Percentiles rank a stretch among this genome's conserved stretches.
Conservation (phyloP, 2,113 vertebrate genomes). For the Anser brachyrhynchus region DNA sequence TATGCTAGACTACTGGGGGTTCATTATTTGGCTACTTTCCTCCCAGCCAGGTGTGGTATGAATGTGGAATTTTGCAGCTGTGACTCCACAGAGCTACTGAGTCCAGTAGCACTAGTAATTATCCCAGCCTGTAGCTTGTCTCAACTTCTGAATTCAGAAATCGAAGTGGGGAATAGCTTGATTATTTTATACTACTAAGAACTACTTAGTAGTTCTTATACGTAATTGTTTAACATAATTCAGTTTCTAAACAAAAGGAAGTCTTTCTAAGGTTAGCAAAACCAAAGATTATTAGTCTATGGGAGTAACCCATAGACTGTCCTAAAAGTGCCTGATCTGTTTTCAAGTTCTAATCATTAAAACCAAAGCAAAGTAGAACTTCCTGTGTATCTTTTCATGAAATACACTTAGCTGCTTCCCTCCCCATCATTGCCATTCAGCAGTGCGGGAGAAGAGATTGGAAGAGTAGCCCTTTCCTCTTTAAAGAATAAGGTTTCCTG, state of each 20-base stretch:
- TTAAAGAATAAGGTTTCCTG: background rate
- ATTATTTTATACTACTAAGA: background rate
- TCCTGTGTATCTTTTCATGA: background rate
- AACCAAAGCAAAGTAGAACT: background rate
- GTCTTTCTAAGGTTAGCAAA: background rate
- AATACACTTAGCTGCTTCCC: background rate
- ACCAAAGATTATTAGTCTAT: background rate
- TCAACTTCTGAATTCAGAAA: background rate
- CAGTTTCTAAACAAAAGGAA: background rate
- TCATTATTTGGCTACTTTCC: constrained; percentile 42
- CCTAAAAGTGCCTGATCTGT: background rate
- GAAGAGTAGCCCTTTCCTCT: background rate
- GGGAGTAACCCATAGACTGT: background rate
- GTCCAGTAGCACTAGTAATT: background rate
- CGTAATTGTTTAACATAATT: background rate
- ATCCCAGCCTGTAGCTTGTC: background rate
- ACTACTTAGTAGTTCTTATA: background rate
- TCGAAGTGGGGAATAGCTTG: background rate
- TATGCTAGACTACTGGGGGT: background rate
- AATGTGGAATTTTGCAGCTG: background rate
- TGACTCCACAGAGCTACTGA: background rate
- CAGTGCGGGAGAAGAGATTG: background rate
- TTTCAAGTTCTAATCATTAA: background rate
- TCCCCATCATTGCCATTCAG: background rate
- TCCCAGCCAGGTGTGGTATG: background rate